Percentiles rank a stretch among this genome's conserved stretches.
Evolutionary conservation across 2,888 invertebrate genomes (phyloP).

Genomic region (Agriotes lineatus): DNA sequence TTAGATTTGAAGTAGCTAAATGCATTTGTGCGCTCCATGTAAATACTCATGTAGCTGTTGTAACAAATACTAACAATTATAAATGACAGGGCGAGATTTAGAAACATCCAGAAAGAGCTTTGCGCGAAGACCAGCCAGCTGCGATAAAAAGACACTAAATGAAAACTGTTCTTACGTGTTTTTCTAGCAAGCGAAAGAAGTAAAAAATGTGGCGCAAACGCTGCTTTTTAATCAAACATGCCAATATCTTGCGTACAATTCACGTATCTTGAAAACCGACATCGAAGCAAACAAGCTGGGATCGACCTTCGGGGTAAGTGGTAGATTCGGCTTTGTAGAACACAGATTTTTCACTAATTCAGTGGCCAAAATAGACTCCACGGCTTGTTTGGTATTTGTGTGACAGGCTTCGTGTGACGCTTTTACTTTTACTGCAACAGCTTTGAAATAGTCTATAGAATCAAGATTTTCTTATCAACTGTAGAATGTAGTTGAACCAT

Average conservation of each 20-base stretch:
- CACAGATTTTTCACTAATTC: background rate
- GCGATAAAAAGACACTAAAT: background rate
- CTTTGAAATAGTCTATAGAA: too few species aligned
- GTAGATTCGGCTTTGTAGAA: background rate
- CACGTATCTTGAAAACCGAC: slow-evolving; percentile 22
- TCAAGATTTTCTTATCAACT: too few species aligned
- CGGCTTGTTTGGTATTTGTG: too few species aligned
- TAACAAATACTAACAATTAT: background rate
- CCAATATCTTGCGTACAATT: slow-evolving; percentile 23
- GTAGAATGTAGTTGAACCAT: too few species aligned
- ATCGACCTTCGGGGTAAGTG: slow-evolving; percentile 20
- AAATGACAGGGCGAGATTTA: slow-evolving; percentile 20
- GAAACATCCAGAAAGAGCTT: slow-evolving; percentile 4
- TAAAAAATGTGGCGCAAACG: slow-evolving; percentile 22
- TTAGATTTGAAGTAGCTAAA: background rate
- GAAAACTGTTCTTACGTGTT: background rate
- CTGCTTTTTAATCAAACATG: slow-evolving; percentile 27
- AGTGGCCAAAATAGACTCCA: too few species aligned
- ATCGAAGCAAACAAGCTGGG: slow-evolving; percentile 9
- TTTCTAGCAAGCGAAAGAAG: slow-evolving; percentile 14
- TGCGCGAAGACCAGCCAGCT: background rate
- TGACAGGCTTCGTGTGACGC: too few species aligned
- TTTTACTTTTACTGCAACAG: too few species aligned
- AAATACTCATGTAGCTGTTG: background rate
- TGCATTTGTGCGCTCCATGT: background rate